Evolutionary conservation across 2,113 vertebrate genomes (phyloP).

Genomic region (Ariopsis seemanni): DNA sequence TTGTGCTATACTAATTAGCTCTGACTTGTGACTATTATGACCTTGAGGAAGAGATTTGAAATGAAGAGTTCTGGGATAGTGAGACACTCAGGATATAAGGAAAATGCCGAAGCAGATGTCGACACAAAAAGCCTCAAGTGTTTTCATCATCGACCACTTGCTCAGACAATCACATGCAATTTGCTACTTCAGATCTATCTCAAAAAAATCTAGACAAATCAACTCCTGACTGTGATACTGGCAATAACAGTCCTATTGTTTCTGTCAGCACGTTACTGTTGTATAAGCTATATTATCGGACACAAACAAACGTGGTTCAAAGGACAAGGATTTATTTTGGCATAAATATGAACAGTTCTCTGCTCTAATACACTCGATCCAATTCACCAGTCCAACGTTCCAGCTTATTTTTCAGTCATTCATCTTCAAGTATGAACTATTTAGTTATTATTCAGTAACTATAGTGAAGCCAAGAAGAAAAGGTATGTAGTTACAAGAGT

Average conservation of each 20-base stretch:
- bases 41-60: conserved; percentile 30
- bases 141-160: conserved; percentile 1
- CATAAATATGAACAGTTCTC: background rate
- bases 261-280: background rate
- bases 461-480: background rate
- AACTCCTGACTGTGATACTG: background rate
- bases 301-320: background rate
- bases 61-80: conserved; percentile 6
- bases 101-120: background rate
- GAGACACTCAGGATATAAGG: background rate
- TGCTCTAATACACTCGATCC: background rate
- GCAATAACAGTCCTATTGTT: background rate
- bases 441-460: conserved; percentile 8
- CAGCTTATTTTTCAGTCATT: background rate
- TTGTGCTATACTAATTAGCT: conserved; percentile 38
- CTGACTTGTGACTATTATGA: conserved; percentile 25
- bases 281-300: conserved; percentile 4
- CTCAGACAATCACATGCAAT: background rate
- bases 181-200: background rate
- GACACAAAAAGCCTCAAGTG: background rate
- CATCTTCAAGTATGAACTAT: background rate
- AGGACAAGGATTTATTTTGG: background rate
- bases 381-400: background rate
- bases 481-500: background rate
- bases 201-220: background rate